Evolutionary conservation across 2,113 vertebrate species (phyloP).

Genomic region (Megaceryle maxima): DNA sequence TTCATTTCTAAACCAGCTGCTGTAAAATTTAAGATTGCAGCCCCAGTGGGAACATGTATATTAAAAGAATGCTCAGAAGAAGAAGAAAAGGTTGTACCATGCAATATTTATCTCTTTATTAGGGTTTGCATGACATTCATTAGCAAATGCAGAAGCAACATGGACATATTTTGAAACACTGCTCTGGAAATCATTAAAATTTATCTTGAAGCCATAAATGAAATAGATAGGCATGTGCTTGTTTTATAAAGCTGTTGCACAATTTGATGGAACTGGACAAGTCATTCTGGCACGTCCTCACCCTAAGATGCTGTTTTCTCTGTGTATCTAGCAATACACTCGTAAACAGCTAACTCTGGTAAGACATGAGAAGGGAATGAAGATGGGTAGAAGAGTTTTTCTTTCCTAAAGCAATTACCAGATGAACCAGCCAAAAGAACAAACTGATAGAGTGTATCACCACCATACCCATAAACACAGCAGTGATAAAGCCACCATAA

Average conservation of each 20-base stretch:
- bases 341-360: not conserved
- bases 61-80: not conserved
- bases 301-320: not conserved
- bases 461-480: not conserved
- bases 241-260: slow-evolving; percentile 1
- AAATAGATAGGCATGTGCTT: not conserved
- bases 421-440: not conserved
- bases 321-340: not conserved
- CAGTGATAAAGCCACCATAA: not conserved
- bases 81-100: not conserved
- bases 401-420: not conserved
- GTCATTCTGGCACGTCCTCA: not conserved
- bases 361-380: not conserved
- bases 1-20: not conserved
- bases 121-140: not conserved
- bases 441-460: not conserved
- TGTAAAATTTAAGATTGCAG: not conserved
- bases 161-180: not conserved
- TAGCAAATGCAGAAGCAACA: not conserved
- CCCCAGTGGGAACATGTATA: rapidly evolving
- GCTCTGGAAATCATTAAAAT: not conserved
- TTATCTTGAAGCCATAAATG: slow-evolving; percentile 18
- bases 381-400: not conserved
- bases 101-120: not conserved
- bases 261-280: slow-evolving; percentile 4